These are phyloP conservation scores for Vanessa atalanta DNA, from an alignment of 1,140 invertebrate genomes.

Conservation along the genomic window DNA sequence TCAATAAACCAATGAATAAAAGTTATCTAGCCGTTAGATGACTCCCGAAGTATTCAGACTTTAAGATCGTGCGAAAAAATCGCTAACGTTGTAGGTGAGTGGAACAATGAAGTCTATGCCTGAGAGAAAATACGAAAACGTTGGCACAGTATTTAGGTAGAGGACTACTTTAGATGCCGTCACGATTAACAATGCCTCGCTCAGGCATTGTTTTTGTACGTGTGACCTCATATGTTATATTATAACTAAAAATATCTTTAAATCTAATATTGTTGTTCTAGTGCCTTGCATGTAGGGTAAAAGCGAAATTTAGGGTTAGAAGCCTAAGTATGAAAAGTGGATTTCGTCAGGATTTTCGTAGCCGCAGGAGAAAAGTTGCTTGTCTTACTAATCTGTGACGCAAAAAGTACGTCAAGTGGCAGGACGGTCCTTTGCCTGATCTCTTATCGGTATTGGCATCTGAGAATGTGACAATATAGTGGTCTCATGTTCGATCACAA, in stretches of 20 bases:
- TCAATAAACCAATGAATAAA: conserved; percentile 16
- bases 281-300: no score
- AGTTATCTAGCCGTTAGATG: conserved; percentile 21
- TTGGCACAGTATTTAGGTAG: conserved; percentile 13
- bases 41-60: conserved; percentile 47
- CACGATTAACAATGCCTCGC: conserved; percentile 25
- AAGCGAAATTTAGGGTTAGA: no score
- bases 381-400: no score
- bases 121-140: conserved; percentile 29
- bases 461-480: no score
- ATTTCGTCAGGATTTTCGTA: no score
- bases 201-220: conserved; percentile 20
- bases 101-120: conserved; percentile 29
- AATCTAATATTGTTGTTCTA: background rate
- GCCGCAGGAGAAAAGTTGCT: no score
- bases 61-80: conserved; percentile 56
- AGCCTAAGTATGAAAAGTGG: no score
- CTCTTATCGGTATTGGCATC: no score
- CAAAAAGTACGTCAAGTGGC: no score
- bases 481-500: no score
- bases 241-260: conserved; percentile 2
- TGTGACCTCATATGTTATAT: conserved; percentile 27
- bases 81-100: conserved; percentile 21
- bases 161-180: conserved; percentile 30
- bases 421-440: no score